phyloP scores from a whole-genome alignment of 2,888 invertebrate species.

The Ectemnius lituratus region DNA sequence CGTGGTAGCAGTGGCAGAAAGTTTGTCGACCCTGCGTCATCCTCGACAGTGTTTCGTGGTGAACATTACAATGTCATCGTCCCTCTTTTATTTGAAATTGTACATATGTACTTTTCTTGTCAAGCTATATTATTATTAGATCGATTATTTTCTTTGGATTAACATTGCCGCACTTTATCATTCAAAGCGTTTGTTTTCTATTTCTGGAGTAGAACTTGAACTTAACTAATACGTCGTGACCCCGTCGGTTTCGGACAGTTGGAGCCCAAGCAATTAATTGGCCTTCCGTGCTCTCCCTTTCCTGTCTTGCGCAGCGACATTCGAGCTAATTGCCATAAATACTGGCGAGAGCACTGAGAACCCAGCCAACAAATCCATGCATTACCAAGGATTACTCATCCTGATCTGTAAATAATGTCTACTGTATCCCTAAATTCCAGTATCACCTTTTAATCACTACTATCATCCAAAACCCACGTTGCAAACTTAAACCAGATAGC shows the following conservation, averaged over 20 bases:
- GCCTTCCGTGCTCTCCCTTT: constrained; percentile 28
- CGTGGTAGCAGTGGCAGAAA: too few relatives aligned
- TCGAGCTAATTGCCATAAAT: constrained; percentile 5
- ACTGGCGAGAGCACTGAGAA: background rate
- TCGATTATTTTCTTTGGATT: background rate
- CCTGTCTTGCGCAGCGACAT: constrained; percentile 23
- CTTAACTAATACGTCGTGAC: constrained; percentile 10
- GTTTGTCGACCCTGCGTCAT: too few relatives aligned
- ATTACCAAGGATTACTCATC: background rate
- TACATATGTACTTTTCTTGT: too few relatives aligned
- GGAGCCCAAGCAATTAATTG: constrained; percentile 32
- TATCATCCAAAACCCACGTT: too few relatives aligned
- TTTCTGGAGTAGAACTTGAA: constrained; percentile 13
- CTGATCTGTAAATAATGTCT: background rate
- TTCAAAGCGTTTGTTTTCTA: background rate
- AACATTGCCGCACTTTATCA: background rate
- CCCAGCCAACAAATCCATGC: background rate
- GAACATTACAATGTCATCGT: too few relatives aligned
- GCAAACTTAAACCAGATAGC: too few relatives aligned
- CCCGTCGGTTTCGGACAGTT: constrained; percentile 20
- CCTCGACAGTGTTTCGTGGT: too few relatives aligned
- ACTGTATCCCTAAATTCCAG: too few relatives aligned
- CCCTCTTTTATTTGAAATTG: background rate
- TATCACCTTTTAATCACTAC: too few relatives aligned
- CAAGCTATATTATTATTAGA: background rate